Base-by-base conservation (phyloP, 2,888 invertebrate genomes). In the Epirrhoe tristata region DNA sequence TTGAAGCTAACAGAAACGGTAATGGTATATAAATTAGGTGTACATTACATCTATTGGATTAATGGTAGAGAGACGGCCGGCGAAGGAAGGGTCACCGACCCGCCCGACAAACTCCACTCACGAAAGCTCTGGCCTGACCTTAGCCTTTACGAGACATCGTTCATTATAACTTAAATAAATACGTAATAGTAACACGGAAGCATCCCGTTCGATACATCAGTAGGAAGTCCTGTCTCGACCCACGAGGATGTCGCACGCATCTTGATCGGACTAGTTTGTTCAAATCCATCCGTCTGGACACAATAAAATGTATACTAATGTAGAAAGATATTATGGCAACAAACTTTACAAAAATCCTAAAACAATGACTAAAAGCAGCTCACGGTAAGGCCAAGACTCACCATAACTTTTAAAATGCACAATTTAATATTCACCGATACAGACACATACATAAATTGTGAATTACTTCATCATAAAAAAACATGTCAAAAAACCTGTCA, bases 261-360 rank as follows among this genome's bases (percentile, higher is more conserved):
- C 76, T 87, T 83, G 86, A 87, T 87, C 87, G 89, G 93, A 93
- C 93, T 92, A 93, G 93, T 91, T 91, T 91, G 91, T 90, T 93
- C 92, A 89, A 91, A 91, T 92, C 90, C 90, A 89, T 89, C 82
- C 87, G 84, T 88, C 83, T 89, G 90, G 91, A 92, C 90, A 89
- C 82, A 83, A 88, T 88, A 84, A 82, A 86, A 88, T 89, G 90
- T 91, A 91, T 90, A 91, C 90, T 92, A 91, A 91, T 88, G 90
- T 92, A 93, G 89, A 92, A 92, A 91, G 91, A 91, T 93, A 93
- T 93, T 92, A 93, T 93, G 93, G 93, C 93, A 93, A 93, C 93
- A 91, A 92, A 93, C 92, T 93, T 93, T 91, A 93, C 91, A 93
- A 91, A 93, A 91, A 89, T 88, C 90, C 91, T 92, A 93, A 93